Evolutionary conservation across 2,113 vertebrate species (phyloP).

Genomic region (Lepus americanus): DNA sequence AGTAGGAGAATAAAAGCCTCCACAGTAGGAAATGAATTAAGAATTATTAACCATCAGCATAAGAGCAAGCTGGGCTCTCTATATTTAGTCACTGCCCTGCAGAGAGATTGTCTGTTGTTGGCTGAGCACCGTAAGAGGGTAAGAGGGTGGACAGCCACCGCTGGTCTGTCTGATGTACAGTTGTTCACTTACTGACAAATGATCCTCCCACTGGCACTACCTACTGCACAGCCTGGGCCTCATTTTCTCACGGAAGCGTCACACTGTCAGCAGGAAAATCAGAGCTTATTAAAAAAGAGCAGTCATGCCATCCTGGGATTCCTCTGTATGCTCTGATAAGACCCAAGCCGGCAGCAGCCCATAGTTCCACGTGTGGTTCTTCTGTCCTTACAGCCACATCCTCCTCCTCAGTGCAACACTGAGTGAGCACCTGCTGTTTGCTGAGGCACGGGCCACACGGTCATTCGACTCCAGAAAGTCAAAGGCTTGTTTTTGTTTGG

Average conservation of each 20-base stretch:
- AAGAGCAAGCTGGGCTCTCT: neutral
- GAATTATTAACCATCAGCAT: neutral
- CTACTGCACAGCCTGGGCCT: neutral
- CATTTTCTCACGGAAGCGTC: neutral
- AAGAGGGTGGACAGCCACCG: neutral
- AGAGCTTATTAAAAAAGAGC: neutral
- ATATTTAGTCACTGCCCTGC: neutral
- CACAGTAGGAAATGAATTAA: neutral
- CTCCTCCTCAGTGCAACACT: no score
- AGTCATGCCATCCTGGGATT: neutral
- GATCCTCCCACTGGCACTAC: neutral
- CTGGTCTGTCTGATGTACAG: neutral
- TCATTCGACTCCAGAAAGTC: neutral
- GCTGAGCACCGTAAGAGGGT: neutral
- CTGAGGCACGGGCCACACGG: neutral
- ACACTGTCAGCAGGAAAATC: neutral
- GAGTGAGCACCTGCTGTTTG: no score
- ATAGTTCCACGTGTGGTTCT: no score
- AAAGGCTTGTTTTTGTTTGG: neutral
- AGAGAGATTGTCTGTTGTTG: neutral
- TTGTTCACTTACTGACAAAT: neutral
- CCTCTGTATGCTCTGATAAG: neutral
- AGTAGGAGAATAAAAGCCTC: neutral
- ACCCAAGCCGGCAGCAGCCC: neutral
- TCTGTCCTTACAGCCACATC: neutral